A percentile compares a stretch with the other conserved stretches of the same genome.
Evolutionary conservation across 2,797 vertebrate genomes (phyloP).

Genomic region (Champsocephalus esox): DNA sequence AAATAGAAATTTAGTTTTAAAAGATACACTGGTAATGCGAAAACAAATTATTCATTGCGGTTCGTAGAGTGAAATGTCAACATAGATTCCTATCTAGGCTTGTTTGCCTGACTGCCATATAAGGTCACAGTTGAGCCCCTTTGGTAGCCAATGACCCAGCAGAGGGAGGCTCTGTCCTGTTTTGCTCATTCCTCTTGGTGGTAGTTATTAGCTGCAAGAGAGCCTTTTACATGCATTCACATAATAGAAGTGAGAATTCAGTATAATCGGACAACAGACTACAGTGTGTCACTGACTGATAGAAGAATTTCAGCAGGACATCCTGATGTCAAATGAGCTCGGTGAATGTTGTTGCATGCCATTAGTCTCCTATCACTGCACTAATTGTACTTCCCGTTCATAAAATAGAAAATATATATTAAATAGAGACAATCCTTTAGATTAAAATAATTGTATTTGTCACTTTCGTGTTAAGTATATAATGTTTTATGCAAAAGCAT

Average conservation of each 20-base stretch:
- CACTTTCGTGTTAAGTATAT: not conserved
- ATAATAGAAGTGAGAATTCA: conserved; percentile 15
- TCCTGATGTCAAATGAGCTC: conserved; percentile 11
- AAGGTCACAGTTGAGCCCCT: conserved; percentile 33
- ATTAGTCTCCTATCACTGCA: not conserved
- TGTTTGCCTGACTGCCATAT: not conserved
- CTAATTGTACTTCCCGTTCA: not conserved
- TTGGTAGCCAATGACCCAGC: conserved; percentile 18
- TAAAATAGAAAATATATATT: not conserved
- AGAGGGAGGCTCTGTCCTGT: conserved; percentile 18
- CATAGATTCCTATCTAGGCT: not conserved
- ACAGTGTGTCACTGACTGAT: conserved; percentile 1
- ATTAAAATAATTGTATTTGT: not conserved
- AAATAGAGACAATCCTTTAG: not conserved
- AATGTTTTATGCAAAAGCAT: not conserved
- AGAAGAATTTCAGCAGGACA: not conserved
- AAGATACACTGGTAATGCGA: conserved; percentile 1
- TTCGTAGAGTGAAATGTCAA: not conserved
- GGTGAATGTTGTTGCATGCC: not conserved
- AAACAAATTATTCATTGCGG: not conserved
- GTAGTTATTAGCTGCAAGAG: conserved; percentile 12
- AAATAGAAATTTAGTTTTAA: not conserved
- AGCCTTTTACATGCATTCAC: conserved; percentile 16
- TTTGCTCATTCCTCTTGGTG: conserved; percentile 27
- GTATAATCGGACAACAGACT: conserved; percentile 7